phyloP scores from a whole-genome alignment of 1,140 invertebrate species.

The Nephotettix cincticeps region DNA sequence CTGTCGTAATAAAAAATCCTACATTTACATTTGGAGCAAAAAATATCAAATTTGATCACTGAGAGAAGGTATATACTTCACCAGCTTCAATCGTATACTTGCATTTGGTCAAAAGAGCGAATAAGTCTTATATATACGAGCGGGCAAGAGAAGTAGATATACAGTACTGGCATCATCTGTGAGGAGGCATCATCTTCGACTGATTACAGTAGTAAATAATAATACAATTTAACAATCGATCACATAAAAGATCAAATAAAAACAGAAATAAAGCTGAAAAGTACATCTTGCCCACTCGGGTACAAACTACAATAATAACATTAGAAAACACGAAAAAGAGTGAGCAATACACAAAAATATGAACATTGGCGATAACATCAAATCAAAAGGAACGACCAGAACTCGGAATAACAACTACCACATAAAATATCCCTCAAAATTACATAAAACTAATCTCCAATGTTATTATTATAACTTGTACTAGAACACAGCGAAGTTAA shows the following conservation, averaged over 20 bases:
- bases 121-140: conserved; percentile 29
- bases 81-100: conserved; percentile 39
- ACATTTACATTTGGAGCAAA: conserved; percentile 29
- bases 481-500: conserved; percentile 5
- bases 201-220: too few relatives aligned
- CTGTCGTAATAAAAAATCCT: conserved; percentile 26
- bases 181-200: too few relatives aligned
- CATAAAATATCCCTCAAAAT: conserved; percentile 3
- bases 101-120: conserved; percentile 40
- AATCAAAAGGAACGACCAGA: not conserved
- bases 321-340: conserved; percentile 10
- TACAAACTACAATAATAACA: conserved; percentile 17
- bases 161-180: too few relatives aligned
- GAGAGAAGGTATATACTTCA: not conserved
- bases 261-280: too few relatives aligned
- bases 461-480: conserved; percentile 20
- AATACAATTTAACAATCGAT: too few relatives aligned
- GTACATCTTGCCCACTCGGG: conserved; percentile 10
- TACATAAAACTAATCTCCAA: not conserved
- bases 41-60: conserved; percentile 35
- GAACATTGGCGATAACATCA: not conserved
- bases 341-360: conserved; percentile 10
- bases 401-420: not conserved
- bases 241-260: too few relatives aligned
- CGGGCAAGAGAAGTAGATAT: conserved; percentile 2